Evolutionary conservation across 2,888 invertebrate genomes (phyloP).

Genomic region (Lycaena phlaeas): DNA sequence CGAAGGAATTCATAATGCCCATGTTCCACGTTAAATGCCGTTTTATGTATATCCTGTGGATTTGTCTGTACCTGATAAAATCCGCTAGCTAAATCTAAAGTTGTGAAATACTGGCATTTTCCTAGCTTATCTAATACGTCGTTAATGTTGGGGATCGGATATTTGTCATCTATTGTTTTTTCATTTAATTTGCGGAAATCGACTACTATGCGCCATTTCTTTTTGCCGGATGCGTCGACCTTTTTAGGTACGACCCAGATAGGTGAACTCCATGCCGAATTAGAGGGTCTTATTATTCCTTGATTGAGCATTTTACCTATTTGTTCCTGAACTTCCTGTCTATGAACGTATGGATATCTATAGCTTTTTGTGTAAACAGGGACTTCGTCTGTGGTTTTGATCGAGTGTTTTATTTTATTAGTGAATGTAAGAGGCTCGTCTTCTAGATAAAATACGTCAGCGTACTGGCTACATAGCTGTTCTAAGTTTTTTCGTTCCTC

Average conservation of each 20-base stretch:
- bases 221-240: slow-evolving; percentile 18
- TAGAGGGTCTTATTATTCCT: slow-evolving; percentile 14
- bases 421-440: slow-evolving; percentile 10
- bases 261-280: slow-evolving; percentile 23
- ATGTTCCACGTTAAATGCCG: slow-evolving; percentile 18
- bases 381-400: slow-evolving; percentile 9
- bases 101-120: slow-evolving; percentile 19
- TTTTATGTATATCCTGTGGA: slow-evolving; percentile 16
- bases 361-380: slow-evolving; percentile 12
- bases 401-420: slow-evolving; percentile 8
- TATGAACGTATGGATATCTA: slow-evolving; percentile 11
- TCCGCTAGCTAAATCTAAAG: slow-evolving; percentile 18
- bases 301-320: slow-evolving; percentile 11
- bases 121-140: too few relatives aligned
- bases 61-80: slow-evolving; percentile 21
- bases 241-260: slow-evolving; percentile 25
- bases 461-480: slow-evolving; percentile 6
- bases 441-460: slow-evolving; percentile 13
- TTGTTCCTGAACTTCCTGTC: slow-evolving; percentile 11
- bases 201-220: slow-evolving; percentile 21
- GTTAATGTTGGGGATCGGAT: slow-evolving; percentile 21
- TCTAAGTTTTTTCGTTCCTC: background rate
- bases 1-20: slow-evolving; percentile 20
- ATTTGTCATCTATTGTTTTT: slow-evolving; percentile 19
- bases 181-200: slow-evolving; percentile 24